These are phyloP conservation scores for Lutraria lutraria DNA, from an alignment of 2,888 invertebrate genomes.

Conservation along the genomic window DNA sequence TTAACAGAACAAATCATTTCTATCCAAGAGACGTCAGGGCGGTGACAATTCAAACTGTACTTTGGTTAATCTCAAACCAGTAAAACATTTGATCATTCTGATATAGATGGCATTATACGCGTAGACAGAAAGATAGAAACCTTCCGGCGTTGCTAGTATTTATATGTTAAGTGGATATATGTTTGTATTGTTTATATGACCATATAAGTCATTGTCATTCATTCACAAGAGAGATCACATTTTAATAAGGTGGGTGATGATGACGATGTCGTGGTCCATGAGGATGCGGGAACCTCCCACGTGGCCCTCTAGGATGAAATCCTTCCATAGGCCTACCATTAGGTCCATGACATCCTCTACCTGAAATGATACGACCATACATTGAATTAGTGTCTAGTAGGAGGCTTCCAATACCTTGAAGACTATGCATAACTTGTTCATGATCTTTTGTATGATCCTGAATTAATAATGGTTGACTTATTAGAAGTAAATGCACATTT, in stretches of 20 bases:
- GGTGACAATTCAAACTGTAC: too few relatives aligned
- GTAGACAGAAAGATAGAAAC: too few relatives aligned
- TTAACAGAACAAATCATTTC: too few relatives aligned
- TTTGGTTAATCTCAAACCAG: too few relatives aligned
- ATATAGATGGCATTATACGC: too few relatives aligned
- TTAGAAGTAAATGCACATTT: background rate
- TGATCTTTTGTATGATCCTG: background rate
- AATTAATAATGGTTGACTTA: background rate
- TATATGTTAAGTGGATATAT: too few relatives aligned
- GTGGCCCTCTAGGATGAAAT: background rate
- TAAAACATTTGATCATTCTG: too few relatives aligned
- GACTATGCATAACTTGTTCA: background rate
- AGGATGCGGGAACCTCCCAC: slow-evolving; percentile 23
- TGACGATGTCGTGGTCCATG: slow-evolving; percentile 24
- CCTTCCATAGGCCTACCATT: background rate
- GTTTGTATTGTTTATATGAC: too few relatives aligned
- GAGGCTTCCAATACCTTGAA: background rate
- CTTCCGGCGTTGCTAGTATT: too few relatives aligned
- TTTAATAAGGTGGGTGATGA: background rate
- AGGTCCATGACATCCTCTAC: slow-evolving; percentile 21
- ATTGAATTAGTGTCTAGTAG: background rate
- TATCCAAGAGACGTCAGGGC: too few relatives aligned
- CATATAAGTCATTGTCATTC: too few relatives aligned
- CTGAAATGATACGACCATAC: background rate
- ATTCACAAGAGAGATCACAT: background rate